Evolutionary conservation across 2,888 invertebrate genomes (phyloP), one percentile per base, ranked within the genome.

Genomic region (Ceriagrion tenellum): DNA sequence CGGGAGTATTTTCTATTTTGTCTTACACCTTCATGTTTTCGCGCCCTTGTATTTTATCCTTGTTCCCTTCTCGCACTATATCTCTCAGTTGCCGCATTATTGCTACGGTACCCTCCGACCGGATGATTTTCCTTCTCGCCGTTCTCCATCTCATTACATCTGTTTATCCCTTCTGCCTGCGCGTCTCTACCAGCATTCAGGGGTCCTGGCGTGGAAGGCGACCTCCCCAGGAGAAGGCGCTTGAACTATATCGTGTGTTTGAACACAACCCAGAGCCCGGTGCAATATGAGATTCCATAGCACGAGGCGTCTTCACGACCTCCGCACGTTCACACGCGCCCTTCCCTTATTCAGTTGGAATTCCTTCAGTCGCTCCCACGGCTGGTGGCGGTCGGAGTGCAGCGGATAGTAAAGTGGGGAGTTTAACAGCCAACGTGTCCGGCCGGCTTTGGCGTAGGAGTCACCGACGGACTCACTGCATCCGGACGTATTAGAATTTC

Each of bases 211-310:
- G 81, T 16, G 3, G 10, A 81, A 81, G 91, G 26, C 63, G 23
- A 55, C 13, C 63, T 8, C 47, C 20, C n/a, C 13, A 26, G n/a
- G 89, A 55, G 55, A 55, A 47, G 55, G 26, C 55, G 89, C 26
- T 47, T 26, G 55, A 89, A 35, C 55, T 89, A 55, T 35, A 55
- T 55, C n/a, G 47, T 55, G 89, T 89, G 89, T 89, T 89, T 89
- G 26, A 59, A 63, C 91, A 63, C 91, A 4, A 6, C 26, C 89
- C 89, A 12, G 26, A 89, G 55, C 63, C 63, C 56, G 35, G 30
- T 63, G 59, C 40, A 23, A 91, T 91, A 91, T 91, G 69, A 93
- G 93, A 74, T 93, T 69, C 47, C 47, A n/a, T 63, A 23, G 23
- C 30, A 20, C 91, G 59, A 20, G 59, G 20, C 59, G 59, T 69